Conservation (phyloP, 2,888 invertebrate species). For the Hydrotaea diabolus region DNA sequence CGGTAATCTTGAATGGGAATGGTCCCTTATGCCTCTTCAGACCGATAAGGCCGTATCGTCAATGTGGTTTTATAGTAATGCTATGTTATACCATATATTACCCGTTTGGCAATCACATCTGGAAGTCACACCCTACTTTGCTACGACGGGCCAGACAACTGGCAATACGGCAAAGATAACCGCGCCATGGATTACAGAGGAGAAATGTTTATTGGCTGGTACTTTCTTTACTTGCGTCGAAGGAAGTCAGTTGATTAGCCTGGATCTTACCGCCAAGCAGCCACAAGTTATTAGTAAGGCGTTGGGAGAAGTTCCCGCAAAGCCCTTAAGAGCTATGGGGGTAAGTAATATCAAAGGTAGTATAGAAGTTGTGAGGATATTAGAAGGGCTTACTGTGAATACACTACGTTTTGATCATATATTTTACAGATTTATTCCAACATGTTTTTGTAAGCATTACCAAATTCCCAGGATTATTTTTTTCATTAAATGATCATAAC, state of each 20-base stretch:
- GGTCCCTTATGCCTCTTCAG: slow-evolving; percentile 83
- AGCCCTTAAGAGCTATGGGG: slow-evolving; percentile 73
- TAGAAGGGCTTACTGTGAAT: too few species aligned
- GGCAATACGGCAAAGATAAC: slow-evolving; percentile 83
- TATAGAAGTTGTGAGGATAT: too few species aligned
- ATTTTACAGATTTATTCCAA: too few species aligned
- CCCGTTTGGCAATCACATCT: slow-evolving; percentile 84
- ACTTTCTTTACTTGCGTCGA: slow-evolving; percentile 86
- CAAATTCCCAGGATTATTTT: too few species aligned
- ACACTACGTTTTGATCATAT: too few species aligned
- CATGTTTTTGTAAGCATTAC: too few species aligned
- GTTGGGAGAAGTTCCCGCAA: slow-evolving; percentile 77
- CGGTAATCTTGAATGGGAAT: slow-evolving; percentile 88
- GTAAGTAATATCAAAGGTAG: slow-evolving; percentile 72
- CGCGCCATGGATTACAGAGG: slow-evolving; percentile 84
- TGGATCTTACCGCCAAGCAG: slow-evolving; percentile 84
- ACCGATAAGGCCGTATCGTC: slow-evolving; percentile 80
- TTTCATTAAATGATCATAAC: too few species aligned
- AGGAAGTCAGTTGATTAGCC: slow-evolving; percentile 83
- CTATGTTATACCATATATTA: slow-evolving; percentile 84
- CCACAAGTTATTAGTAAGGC: slow-evolving; percentile 82
- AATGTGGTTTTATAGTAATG: slow-evolving; percentile 84
- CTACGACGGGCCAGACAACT: slow-evolving; percentile 83
- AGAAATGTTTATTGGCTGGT: slow-evolving; percentile 83
- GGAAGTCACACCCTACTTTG: slow-evolving; percentile 85